Evolutionary conservation across 2,113 vertebrate species (phyloP).

Genomic region (Tylochromis polylepis): DNA sequence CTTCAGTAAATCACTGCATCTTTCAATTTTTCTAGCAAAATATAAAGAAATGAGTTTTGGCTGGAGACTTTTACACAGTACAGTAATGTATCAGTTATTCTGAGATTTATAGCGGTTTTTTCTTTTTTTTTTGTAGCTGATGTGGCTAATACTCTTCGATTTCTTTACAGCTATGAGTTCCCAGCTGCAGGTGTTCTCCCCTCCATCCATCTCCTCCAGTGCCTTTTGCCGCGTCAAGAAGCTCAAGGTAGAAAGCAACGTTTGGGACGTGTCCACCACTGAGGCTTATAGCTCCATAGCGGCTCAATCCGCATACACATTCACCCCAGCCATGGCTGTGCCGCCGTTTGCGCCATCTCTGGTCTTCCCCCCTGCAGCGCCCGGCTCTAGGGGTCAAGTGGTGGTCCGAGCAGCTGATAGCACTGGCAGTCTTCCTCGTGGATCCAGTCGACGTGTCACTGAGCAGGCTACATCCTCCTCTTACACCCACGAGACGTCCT

Average conservation of each 20-base stretch:
- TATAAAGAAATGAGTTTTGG: background rate
- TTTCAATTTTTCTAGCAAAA: background rate
- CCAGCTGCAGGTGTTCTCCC: constrained; percentile 97
- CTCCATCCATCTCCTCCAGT: constrained; percentile 95
- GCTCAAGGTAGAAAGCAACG: constrained; percentile 94
- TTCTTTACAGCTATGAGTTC: constrained; percentile 87
- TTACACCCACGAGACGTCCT: constrained; percentile 58
- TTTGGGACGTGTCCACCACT: constrained; percentile 91
- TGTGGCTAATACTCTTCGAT: background rate
- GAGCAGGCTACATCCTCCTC: constrained; percentile 74
- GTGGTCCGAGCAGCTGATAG: constrained; percentile 93
- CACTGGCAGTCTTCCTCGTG: constrained; percentile 82
- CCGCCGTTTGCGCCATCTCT: constrained; percentile 82
- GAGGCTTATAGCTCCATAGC: constrained; percentile 78
- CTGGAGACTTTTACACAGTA: background rate
- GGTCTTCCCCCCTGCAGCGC: constrained; percentile 82
- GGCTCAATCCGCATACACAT: constrained; percentile 86
- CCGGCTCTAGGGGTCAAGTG: constrained; percentile 85
- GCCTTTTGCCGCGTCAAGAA: constrained; percentile 98
- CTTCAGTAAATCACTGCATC: background rate
- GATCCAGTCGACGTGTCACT: constrained; percentile 80
- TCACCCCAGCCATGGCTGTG: constrained; percentile 76
- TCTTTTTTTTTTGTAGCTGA: background rate
- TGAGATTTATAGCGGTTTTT: background rate
- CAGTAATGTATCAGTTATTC: background rate